Base-by-base conservation (phyloP, 2,888 invertebrate species). In the Unio pictorum region DNA sequence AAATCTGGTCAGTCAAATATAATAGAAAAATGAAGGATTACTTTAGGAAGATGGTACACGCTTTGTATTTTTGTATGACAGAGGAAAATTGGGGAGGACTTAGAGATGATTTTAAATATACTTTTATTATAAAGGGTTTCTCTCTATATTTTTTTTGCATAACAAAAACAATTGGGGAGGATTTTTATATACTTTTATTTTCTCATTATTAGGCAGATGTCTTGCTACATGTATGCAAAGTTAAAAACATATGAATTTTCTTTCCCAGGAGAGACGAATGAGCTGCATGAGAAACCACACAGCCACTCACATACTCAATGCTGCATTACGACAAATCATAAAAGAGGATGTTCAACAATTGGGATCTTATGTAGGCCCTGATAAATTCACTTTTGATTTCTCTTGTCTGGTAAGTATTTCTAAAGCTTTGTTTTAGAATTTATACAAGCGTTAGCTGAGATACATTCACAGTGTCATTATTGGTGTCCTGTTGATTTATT, bases 221-320 rank as follows among this genome's bases (percentile, higher is more conserved):
- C 15, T 45, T 45, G 45, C 15, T 45, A 58, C 15, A 62, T 62
- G 62, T 26, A 62, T 15, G 4, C 26, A 17, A 30, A 8, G 28
- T 62, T 62, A 30, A n/a, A n/a, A 11, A 23, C 15, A 62, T 61
- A 8, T 61, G 15, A 28, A 61, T n/a, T 30, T 70, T 30, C 28
- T 30, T 26, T 56, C 67, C 8, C 71, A 86, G 86, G 76, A 74
- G 6, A 76, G 79, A 23, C 67, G 87, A 34, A 26, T 75, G 18
- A 79, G 79, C 0, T 85, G 85, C 74, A 86, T 85, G 85, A 68
- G 75, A 54, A 84, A 87, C 71, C 99, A 99, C 98, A 99, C 91
- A 96, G 98, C 97, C 54, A 99, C 99, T 0, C 99, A 99, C 90
- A 93, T 97, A 26, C 92, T 99, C 8, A 98, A 99, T 91, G 95